Base-by-base conservation (phyloP, 2,888 invertebrate species). In the Argyresthia albistria region DNA sequence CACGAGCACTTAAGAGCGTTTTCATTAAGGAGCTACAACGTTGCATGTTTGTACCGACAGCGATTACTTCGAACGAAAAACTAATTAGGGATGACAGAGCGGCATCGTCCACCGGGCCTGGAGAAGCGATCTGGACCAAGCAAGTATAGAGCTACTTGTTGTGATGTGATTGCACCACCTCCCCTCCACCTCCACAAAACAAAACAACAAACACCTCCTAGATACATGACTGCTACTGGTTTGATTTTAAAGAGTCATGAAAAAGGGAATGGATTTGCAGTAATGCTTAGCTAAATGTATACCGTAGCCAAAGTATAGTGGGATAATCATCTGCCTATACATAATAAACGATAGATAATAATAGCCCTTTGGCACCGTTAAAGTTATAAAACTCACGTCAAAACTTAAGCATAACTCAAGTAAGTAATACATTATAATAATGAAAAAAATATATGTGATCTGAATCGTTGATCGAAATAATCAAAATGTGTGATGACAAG, bases 1-100 rank as follows among this genome's bases (percentile, higher is more conserved):
- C 75, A 74, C 72, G 58, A 73, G 73, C 73, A 77, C 80, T 83
- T 78, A 73, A 73, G 72, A 78, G 76, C 73, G 70, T 80, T 82
- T 82, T 84, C 80, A 83, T 84, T 83, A 81, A 71, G 71, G 67
- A 67, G 69, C 66, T 69, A 76, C 76, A 79, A 79, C 74, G 79
- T 80, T 82, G 80, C 79, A 82, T 81, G 79, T 75, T 78, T 69
- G 69, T 75, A 73, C 70, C 67, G 69, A 70, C 70, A 66, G 65
- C 76, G 73, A 76, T 82, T 80, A 75, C 79, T 77, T 66, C 69
- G 62, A 64, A 71, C 69, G 74, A 77, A 79, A 78, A 80, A 77
- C 81, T 81, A 83, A 83, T 82, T 80, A 79, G 67, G 69, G 72
- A 63, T 73, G 74, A 76, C 78, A 72, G 65, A 67, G 57, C 48